Percentiles rank a stretch among this genome's conserved stretches.
These are phyloP conservation scores for Melieria omissa DNA, from an alignment of 2,888 invertebrate genomes.

Conservation along the genomic window DNA sequence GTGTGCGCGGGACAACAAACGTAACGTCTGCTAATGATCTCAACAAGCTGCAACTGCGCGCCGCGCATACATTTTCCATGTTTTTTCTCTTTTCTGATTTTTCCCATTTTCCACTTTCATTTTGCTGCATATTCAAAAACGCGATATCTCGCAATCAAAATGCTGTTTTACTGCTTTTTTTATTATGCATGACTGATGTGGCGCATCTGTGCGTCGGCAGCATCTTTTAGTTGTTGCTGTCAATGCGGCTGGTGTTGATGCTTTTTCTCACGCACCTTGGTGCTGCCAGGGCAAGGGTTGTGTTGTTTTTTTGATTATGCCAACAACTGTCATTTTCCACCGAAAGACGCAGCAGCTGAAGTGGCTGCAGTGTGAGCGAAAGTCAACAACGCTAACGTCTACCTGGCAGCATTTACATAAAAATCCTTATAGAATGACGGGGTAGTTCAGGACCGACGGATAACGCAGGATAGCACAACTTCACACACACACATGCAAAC, in stretches of 20 bases:
- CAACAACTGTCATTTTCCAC: too few species aligned
- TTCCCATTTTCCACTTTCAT: neutral
- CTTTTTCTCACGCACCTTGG: neutral
- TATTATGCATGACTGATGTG: slow-evolving; percentile 35
- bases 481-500: too few species aligned
- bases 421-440: too few species aligned
- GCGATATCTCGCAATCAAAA: slow-evolving; percentile 4
- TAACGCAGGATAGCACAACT: too few species aligned
- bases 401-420: slow-evolving; percentile 6
- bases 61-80: slow-evolving; percentile 26
- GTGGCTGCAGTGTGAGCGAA: slow-evolving; percentile 21
- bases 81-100: neutral
- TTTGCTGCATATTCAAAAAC: neutral
- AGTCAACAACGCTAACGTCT: slow-evolving; percentile 10
- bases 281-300: neutral
- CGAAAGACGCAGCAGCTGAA: slow-evolving; percentile 21
- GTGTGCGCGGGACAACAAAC: neutral
- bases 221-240: slow-evolving; percentile 34
- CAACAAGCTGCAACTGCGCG: slow-evolving; percentile 25
- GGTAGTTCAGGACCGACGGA: too few species aligned
- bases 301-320: too few species aligned
- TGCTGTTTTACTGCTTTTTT: slow-evolving; percentile 28
- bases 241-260: neutral
- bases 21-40: slow-evolving; percentile 16
- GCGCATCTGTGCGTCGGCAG: slow-evolving; percentile 25